Conservation (phyloP, 2,113 vertebrate genomes). For the Meriones unguiculatus region DNA sequence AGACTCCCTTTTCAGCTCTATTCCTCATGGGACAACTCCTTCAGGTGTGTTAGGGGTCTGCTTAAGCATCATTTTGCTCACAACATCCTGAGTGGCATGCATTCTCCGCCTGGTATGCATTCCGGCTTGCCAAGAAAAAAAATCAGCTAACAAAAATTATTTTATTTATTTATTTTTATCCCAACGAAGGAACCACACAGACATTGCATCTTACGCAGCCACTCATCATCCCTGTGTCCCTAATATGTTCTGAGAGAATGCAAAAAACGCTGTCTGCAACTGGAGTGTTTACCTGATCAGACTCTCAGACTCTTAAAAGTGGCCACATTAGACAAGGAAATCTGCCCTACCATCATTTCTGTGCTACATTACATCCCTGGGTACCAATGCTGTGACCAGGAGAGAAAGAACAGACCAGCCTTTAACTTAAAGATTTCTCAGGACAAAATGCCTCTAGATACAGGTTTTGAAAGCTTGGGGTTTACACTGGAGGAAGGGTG, state of each 20-base stretch:
- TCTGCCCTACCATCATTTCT: neutral
- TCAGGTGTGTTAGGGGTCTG: fast-evolving
- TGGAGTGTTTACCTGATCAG: fast-evolving
- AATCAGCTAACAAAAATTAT: neutral
- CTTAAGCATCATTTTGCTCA: neutral
- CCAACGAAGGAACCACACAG: neutral
- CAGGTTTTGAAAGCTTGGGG: neutral
- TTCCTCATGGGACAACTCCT: neutral
- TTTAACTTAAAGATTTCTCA: neutral
- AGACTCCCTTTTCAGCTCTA: neutral
- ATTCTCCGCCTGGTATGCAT: neutral
- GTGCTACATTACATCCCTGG: neutral
- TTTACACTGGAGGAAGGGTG: neutral
- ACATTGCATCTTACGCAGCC: neutral
- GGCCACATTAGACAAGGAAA: neutral
- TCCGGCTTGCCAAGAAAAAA: neutral
- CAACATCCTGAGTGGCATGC: neutral
- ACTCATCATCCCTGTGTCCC: neutral
- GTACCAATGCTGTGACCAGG: neutral
- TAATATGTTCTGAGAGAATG: neutral
- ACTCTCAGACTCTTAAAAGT: neutral
- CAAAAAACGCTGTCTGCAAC: neutral
- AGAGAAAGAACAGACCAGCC: neutral
- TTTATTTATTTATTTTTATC: neutral
- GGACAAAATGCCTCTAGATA: neutral